Base-by-base conservation (phyloP, 1,140 invertebrate genomes). In the Aethina tumida region DNA sequence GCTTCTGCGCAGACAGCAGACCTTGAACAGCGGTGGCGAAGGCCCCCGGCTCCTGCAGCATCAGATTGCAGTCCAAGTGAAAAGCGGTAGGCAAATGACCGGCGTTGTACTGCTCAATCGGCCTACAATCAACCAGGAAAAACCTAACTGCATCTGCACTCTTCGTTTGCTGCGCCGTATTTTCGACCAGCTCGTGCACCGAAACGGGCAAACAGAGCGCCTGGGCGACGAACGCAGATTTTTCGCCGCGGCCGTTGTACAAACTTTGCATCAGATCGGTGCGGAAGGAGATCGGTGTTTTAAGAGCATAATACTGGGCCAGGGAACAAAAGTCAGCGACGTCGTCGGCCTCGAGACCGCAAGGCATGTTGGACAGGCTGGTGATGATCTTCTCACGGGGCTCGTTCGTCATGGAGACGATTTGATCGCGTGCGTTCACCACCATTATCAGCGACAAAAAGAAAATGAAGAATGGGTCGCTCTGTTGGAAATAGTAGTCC, bases 401-500 rank as follows among this genome's bases (percentile, higher is more conserved):
- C 27, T 81, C 75, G 50, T 75, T 70, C 59, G 83, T 85, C 73
- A 88, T 81, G 38, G 72, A 74, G 32, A 92, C 66, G 32, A 95
- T 78, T 59, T 89, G 79, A 49, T 95, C 90, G 54, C 89, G 82
- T n/a, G 87, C 87, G 75, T 97, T 98, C 27, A 97, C 78, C 8
- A 98, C 74, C 68, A 99, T 93, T 26, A 97, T 95, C 14, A 99
- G 69, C 1, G 85, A 84, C 28, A 99, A 70, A 57, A 96, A 97
- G 61, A 98, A 92, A 49, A 96, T 77, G 45, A 98, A 86, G 68
- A 97, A 99, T 13, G 90, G 89, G 71, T 99, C 95, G 14, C 79
- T 77, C 61, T 91, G 85, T 69, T 97, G 93, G 56, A 99, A 94
- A 60, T 98, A 98, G 19, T 93, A 73, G 69, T 98, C 95, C 96